A percentile compares a stretch with the other conserved stretches of the same genome.
phyloP scores from a whole-genome alignment of 2,888 invertebrate genomes.

The Geotrupes spiniger region DNA sequence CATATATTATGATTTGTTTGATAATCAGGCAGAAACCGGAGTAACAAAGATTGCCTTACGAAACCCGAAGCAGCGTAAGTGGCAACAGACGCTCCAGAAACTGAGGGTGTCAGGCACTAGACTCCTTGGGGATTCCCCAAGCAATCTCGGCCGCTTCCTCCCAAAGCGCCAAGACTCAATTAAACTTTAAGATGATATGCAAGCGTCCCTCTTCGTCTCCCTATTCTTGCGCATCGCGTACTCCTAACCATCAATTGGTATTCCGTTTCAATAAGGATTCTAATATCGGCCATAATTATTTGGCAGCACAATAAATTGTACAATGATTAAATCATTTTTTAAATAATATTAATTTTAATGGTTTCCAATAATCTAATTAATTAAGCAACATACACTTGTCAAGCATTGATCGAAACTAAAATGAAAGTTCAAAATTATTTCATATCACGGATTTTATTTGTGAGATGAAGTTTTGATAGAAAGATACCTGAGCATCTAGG shows the following conservation, averaged over 20 bases:
- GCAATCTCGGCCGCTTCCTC: constrained; percentile 52
- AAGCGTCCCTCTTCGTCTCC: constrained; percentile 40
- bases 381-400: no score
- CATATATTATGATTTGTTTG: constrained; percentile 52
- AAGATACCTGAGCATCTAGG: no score
- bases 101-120: constrained; percentile 45
- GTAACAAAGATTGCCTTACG: constrained; percentile 34
- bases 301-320: no score
- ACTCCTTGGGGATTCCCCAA: constrained; percentile 50
- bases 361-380: no score
- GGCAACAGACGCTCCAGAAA: constrained; percentile 43
- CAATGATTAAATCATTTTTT: no score
- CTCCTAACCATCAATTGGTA: constrained; percentile 34
- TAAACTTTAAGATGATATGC: constrained; percentile 70
- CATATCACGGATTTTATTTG: no score
- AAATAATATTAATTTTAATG: no score
- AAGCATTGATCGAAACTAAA: no score
- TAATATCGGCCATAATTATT: no score
- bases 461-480: no score
- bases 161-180: constrained; percentile 63
- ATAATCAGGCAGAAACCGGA: constrained; percentile 39
- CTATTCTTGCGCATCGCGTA: constrained; percentile 31
- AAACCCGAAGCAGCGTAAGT: constrained; percentile 34
- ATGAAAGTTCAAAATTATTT: no score
- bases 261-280: constrained; percentile 21